Percentiles rank a stretch among this genome's conserved stretches.
These are phyloP conservation scores for Rhopalosiphum padi DNA, from an alignment of 1,140 invertebrate genomes.

Conservation along the genomic window DNA sequence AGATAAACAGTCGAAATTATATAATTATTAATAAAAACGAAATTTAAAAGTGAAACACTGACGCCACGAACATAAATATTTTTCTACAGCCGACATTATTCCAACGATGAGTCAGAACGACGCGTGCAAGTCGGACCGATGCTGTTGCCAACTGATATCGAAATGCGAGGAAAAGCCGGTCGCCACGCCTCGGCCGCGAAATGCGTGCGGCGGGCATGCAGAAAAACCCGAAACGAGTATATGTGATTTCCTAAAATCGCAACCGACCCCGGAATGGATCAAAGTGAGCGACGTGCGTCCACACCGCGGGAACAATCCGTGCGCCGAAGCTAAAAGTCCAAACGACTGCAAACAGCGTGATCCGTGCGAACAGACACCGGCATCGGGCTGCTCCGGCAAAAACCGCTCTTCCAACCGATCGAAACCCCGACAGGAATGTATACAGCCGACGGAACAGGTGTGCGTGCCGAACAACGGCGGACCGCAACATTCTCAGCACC, in stretches of 20 bases:
- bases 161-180: background rate
- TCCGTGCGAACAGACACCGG: background rate
- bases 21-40: background rate
- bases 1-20: background rate
- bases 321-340: background rate
- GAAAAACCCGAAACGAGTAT: background rate
- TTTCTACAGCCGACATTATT: background rate
- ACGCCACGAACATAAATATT: background rate
- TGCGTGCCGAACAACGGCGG: background rate
- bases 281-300: background rate
- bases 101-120: background rate
- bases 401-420: background rate
- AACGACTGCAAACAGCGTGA: background rate
- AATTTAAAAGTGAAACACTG: background rate
- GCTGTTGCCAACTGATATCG: background rate
- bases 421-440: background rate
- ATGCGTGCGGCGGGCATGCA: background rate
- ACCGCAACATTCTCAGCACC: background rate
- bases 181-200: background rate
- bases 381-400: background rate
- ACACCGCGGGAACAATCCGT: too few relatives aligned
- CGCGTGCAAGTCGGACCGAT: background rate
- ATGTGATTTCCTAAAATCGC: background rate
- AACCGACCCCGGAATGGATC: background rate
- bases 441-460: background rate